These are phyloP conservation scores for Erythrolamprus reginae DNA, from an alignment of 2,113 vertebrate genomes.

Conservation along the genomic window DNA sequence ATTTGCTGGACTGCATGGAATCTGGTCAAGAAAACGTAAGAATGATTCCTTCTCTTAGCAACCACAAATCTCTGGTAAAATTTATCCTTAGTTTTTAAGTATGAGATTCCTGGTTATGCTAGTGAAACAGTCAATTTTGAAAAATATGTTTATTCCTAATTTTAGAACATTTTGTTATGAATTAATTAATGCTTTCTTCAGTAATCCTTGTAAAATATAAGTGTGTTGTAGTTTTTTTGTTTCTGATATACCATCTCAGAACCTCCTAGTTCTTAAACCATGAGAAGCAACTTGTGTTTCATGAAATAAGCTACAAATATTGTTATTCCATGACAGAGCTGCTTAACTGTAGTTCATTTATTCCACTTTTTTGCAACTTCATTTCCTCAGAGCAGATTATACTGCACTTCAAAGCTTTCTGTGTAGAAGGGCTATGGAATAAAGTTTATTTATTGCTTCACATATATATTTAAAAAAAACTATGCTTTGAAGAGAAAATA, in stretches of 20 bases:
- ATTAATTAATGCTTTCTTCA: not conserved
- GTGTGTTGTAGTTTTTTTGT: not conserved
- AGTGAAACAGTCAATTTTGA: not conserved
- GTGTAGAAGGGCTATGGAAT: not conserved
- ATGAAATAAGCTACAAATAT: not conserved
- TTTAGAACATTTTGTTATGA: not conserved
- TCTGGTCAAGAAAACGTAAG: not conserved
- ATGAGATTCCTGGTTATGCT: not conserved
- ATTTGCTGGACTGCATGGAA: not conserved
- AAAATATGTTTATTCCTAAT: not conserved
- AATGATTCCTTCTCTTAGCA: not conserved
- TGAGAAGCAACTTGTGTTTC: not conserved
- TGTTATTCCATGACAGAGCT: not conserved
- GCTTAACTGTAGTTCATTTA: not conserved
- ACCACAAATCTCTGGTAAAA: not conserved
- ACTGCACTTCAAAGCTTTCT: not conserved
- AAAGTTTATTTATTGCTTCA: not conserved
- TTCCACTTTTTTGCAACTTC: not conserved
- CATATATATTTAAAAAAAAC: accelerated
- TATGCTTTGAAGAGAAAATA: not conserved
- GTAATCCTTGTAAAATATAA: not conserved
- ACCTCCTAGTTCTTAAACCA: not conserved
- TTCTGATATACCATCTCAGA: not conserved
- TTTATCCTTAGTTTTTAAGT: not conserved
- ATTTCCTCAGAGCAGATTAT: not conserved